These are phyloP conservation scores for Drosophila parvula DNA, from an alignment of 1,140 invertebrate genomes.

Conservation along the genomic window DNA sequence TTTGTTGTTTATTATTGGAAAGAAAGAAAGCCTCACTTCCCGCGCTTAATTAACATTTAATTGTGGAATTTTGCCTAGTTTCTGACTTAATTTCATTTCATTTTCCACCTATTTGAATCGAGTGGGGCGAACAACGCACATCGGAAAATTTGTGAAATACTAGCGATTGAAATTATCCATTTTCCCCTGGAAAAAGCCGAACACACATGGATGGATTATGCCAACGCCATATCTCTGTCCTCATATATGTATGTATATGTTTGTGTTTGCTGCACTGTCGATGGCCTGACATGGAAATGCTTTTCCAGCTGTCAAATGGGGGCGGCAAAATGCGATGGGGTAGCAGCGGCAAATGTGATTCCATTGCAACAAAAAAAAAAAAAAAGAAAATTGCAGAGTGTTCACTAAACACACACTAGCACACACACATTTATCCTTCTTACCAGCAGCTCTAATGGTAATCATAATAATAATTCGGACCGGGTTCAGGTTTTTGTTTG, in stretches of 20 bases:
- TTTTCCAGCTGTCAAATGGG: conserved; percentile 29
- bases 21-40: background rate
- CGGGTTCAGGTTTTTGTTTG: conserved; percentile 30
- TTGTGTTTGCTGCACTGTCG: conserved; percentile 15
- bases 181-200: background rate
- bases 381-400: conserved; percentile 26
- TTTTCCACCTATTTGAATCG: background rate
- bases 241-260: background rate
- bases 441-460: conserved; percentile 29
- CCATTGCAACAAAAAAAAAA: conserved; percentile 19
- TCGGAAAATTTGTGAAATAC: background rate
- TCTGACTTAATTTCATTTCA: background rate
- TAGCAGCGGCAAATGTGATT: conserved; percentile 4
- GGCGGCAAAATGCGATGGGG: background rate
- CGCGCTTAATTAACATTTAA: background rate
- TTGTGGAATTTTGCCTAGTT: background rate
- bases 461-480: conserved; percentile 48
- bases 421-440: conserved; percentile 1
- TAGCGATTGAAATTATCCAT: conserved; percentile 8
- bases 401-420: conserved; percentile 12
- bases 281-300: conserved; percentile 35
- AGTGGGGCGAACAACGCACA: too few relatives aligned
- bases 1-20: background rate
- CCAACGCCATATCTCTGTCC: conserved; percentile 12
- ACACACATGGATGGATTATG: conserved; percentile 6